Evolutionary conservation across 2,797 vertebrate genomes (phyloP).

Genomic region (Lacerta agilis): DNA sequence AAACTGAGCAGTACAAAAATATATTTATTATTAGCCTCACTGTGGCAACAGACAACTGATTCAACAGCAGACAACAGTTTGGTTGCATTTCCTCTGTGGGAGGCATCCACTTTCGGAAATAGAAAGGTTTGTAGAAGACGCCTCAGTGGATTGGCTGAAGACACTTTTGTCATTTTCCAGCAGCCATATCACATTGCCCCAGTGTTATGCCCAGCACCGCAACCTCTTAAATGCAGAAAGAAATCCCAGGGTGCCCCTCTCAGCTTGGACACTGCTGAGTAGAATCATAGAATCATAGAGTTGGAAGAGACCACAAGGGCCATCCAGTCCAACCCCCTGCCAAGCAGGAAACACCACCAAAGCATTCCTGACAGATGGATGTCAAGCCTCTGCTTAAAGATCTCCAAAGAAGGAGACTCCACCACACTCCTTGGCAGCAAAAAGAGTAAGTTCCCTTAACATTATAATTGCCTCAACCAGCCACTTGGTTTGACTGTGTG

Average conservation of each 20-base stretch:
- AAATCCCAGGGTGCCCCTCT: background rate
- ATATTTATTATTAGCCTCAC: background rate
- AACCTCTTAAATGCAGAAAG: too few relatives aligned
- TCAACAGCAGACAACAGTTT: background rate
- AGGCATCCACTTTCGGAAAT: background rate
- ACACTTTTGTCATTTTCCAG: background rate
- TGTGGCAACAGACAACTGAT: background rate
- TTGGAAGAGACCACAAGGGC: too few relatives aligned
- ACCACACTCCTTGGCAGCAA: too few relatives aligned
- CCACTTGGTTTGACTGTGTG: background rate
- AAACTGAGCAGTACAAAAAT: conserved; percentile 81
- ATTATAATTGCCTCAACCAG: background rate
- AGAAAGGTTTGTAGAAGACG: background rate
- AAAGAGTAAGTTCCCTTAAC: background rate
- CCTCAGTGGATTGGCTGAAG: background rate
- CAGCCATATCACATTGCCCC: background rate
- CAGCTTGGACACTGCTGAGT: background rate
- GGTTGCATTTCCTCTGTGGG: background rate
- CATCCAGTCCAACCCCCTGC: too few relatives aligned
- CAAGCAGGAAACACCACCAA: too few relatives aligned
- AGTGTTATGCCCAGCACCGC: too few relatives aligned
- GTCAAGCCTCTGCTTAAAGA: too few relatives aligned
- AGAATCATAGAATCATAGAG: too few relatives aligned
- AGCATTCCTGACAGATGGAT: too few relatives aligned
- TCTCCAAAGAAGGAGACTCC: too few relatives aligned